Evolutionary conservation across 2,113 vertebrate genomes (phyloP), one percentile per base, ranked within the genome.

Genomic region (Myotis lucifugus): DNA sequence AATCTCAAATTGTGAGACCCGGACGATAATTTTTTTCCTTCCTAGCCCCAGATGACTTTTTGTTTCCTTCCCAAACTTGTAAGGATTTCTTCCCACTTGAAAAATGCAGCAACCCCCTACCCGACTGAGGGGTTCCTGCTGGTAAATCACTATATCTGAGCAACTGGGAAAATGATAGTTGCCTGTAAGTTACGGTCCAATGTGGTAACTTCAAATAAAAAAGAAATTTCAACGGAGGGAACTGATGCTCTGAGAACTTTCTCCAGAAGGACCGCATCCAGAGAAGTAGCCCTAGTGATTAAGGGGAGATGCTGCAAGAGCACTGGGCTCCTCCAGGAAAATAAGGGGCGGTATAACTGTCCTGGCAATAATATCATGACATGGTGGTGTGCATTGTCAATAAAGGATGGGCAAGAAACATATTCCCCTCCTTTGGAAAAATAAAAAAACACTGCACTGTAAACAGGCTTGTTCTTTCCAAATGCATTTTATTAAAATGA

Each of bases 1-100:
- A 91, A 73, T 67, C 79, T 95, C 52, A 87, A 96, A 96, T 70
- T 23, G 6, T 74, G 90, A 90, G 56, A 77, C 92, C 93, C 91
- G 37, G 96, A 0, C 0, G 93, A 90, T 48, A 56, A 72, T 85
- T 70, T n/a, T 69, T 70, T 64, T 37, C 40, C 46, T 93, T 97
- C 92, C 64, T 92, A 90, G 82, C 97, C 94, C 95, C 54, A 40
- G 13, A 48, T 56, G 18, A 61, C 29, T 21, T 48, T 34, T 12
- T 76, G 70, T 94, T 77, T 69, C 52, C 59, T 14, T 88, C 50
- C 25, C 92, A 79, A 85, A 88, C 29, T 56, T 89, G n/a, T 81
- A 81, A 56, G 40, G 10, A 50, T 83, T 83, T 64, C 79, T 82
- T 14, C 40, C 64, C 50, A 34, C 81, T 96, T 78, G 50, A 77